Base-by-base conservation (phyloP, 2,113 vertebrate species). In the Oriolus oriolus region DNA sequence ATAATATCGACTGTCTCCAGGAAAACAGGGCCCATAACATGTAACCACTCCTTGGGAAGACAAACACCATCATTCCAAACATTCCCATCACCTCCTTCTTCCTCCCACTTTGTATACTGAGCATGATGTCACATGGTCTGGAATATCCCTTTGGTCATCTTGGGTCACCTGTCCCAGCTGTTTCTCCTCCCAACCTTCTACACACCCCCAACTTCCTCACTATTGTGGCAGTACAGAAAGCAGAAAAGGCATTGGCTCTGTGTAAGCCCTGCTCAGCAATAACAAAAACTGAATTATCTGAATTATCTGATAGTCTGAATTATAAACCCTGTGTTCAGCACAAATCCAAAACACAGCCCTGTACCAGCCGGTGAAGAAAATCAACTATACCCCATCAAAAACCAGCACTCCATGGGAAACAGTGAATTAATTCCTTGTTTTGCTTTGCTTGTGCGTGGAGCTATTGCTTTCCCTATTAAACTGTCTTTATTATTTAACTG, bases 161-260 rank as follows among this genome's bases (percentile, higher is more conserved):
- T 11, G 44, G 19, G 10, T 82, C 69, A 59, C 37, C 33, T 12
- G 16, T 52, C 7, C 44, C 0, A 0, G 7, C 12, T 33, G 12
- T 44, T 19, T n/a, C 52, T 66, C 19, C 13, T 45, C 19, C 22
- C 44, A 52, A 0, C 1, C 13, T 45, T 33, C 16, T 18, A 64
- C 1, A 5, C 6, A 18, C 10, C 0, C 26, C 9, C 50, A 65
- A 0, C 0, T 19, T 65, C 31, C 37, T 73, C 37, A 31, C 2
- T 21, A 31, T 3, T 3, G 3, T 9, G 20, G 5, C 14, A 44
- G 9, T 28, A 19, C 5, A 5, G 2, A 52, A 37, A 44, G 10
- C 8, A 57, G 31, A 13, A 42, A 65, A 50, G 22, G 10, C 13
- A 31, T 50, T 42, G 14, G 21, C 18, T 57, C 26, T 35, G 9